Percentiles rank a stretch among this genome's conserved stretches.
Evolutionary conservation across 30 jellyfish, hydroid and myxozoan species (phyloP).

Genomic region (Hydra vulgaris): DNA sequence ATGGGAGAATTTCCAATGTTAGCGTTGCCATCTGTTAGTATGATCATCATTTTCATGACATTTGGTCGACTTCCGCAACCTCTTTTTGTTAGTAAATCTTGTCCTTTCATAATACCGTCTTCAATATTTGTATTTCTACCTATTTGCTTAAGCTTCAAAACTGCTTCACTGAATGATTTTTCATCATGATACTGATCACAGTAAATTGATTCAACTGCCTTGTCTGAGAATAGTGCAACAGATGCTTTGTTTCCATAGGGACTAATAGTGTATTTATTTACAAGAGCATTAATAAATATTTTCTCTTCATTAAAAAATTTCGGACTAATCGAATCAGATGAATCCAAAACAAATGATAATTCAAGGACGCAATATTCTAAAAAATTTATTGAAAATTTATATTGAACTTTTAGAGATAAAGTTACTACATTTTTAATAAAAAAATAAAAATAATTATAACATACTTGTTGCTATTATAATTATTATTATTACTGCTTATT

Average conservation of each 20-base stretch:
- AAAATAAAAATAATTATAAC: no score
- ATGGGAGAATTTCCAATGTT: not conserved
- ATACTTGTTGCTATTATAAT: no score
- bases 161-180: not conserved
- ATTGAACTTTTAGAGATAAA: no score
- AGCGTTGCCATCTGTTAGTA: slow-evolving; percentile 6
- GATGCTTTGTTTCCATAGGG: not conserved
- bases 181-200: not conserved
- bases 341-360: not conserved
- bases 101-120: not conserved
- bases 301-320: not conserved
- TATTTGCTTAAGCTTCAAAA: not conserved
- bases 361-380: not conserved
- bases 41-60: not conserved
- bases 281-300: not conserved
- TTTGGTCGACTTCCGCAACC: slow-evolving; percentile 7
- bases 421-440: no score
- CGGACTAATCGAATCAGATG: not conserved
- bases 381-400: no score
- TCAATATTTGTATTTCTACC: not conserved
- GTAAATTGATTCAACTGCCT: not conserved
- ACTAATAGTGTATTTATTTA: not conserved
- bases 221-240: not conserved
- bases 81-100: not conserved
- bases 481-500: no score